Conservation (phyloP, 2,797 vertebrate genomes). For the Lepus oiostolus region DNA sequence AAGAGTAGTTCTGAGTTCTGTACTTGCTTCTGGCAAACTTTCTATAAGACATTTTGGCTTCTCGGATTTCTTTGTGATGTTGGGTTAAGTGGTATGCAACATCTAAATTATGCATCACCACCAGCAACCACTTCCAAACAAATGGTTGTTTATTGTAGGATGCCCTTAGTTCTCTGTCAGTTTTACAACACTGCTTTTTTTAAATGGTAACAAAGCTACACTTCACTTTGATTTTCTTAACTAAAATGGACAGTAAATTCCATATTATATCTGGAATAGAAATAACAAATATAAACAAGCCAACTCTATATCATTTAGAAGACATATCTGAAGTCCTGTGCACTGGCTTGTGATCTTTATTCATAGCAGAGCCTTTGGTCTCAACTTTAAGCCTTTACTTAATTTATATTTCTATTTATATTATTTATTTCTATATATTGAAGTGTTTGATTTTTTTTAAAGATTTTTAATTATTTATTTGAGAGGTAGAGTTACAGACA, state of each 20-base stretch:
- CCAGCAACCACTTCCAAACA: neutral
- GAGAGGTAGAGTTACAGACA: too few relatives aligned
- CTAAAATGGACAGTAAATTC: neutral
- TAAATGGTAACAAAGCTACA: neutral
- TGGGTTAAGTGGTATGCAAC: neutral
- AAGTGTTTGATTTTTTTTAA: neutral
- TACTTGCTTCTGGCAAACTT: neutral
- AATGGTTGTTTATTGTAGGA: neutral
- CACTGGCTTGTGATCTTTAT: rapidly evolving
- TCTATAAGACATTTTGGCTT: rapidly evolving
- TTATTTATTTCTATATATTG: neutral
- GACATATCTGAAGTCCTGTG: neutral
- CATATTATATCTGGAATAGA: neutral
- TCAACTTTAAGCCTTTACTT: neutral
- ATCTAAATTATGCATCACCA: too few relatives aligned
- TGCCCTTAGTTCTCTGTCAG: neutral
- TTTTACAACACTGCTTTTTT: neutral
- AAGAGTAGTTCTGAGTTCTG: neutral
- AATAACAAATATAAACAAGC: neutral
- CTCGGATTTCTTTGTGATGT: neutral
- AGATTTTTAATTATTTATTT: too few relatives aligned
- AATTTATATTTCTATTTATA: too few relatives aligned
- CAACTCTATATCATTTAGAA: rapidly evolving
- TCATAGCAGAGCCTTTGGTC: neutral
- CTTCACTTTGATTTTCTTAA: neutral